A percentile compares a stretch with the other conserved stretches of the same genome.
Conservation (phyloP, 2,797 vertebrate genomes). For the Hapalemur alaotrensis region DNA sequence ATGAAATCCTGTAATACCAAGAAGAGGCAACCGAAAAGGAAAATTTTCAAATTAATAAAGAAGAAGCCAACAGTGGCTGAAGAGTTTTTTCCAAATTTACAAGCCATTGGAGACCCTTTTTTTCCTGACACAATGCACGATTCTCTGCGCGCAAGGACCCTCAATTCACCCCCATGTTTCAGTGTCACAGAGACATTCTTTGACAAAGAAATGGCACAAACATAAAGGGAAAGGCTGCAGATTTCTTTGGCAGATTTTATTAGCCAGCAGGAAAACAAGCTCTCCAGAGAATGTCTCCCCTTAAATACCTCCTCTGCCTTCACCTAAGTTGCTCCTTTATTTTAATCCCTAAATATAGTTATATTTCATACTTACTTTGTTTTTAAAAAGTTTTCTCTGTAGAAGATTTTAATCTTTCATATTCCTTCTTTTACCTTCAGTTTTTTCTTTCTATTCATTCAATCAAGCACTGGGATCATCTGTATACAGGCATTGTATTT, state of each 20-base stretch:
- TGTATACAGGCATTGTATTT: background rate
- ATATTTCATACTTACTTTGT: conserved; percentile 37
- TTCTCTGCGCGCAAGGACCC: conserved; percentile 71
- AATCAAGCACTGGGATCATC: background rate
- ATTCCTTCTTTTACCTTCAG: conserved; percentile 31
- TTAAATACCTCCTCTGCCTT: conserved; percentile 25
- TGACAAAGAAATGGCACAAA: conserved; percentile 76
- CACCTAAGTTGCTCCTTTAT: conserved; percentile 45
- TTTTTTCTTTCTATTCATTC: conserved; percentile 14
- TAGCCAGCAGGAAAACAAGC: conserved; percentile 55
- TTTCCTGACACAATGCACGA: conserved; percentile 49
- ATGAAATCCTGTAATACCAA: conserved; percentile 94
- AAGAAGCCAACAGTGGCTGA: conserved; percentile 73
- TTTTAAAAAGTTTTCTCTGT: conserved; percentile 29
- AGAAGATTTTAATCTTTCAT: conserved; percentile 64
- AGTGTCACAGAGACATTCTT: conserved; percentile 79
- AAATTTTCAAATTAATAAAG: conserved; percentile 80
- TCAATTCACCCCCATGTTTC: conserved; percentile 56
- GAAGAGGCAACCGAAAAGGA: conserved; percentile 47
- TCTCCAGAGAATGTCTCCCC: conserved; percentile 52
- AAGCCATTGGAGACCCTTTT: conserved; percentile 76
- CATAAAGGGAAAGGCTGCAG: conserved; percentile 77
- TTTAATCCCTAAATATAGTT: conserved; percentile 54
- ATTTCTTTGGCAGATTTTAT: conserved; percentile 81
- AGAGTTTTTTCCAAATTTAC: conserved; percentile 80